Base-by-base conservation (phyloP, 1,140 invertebrate genomes). In the Pogonomyrmex californicus region DNA sequence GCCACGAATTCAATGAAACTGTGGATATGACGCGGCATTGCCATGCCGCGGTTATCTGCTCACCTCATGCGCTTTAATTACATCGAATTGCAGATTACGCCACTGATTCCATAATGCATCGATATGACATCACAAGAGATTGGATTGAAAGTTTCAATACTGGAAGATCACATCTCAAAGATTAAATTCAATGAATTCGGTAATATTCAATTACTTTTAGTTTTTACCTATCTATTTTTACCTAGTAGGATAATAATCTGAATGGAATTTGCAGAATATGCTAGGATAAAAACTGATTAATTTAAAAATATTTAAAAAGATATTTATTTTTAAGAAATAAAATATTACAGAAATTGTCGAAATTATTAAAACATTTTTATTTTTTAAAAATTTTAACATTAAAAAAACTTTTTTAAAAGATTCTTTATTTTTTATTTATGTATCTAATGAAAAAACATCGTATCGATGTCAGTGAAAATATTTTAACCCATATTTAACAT, bases 1-100 rank as follows among this genome's bases (percentile, higher is more conserved):
- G 68, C 79, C 79, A 83, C 79, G 79, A 83, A 83, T 83, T 83
- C 79, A 83, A 83, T 83, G 79, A 73, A 83, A 83, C 68, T 71
- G 68, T 83, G 79, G 56, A 83, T 83, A 83, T 83, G 68, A 83
- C 54, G 68, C 68, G 41, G 51, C 79, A 75, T 73, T 56, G 66
- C 51, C 66, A 83, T 83, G 79, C 44, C 68, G 79, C 54, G 79
- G 79, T 83, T 83, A 83, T 83, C 79, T 75, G 79, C 44, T 83
- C 68, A 62, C 41, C 79, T 60, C 68, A 73, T 73, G 79, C 54
- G 79, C 79, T 83, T 83, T 83, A 83, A 83, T 75, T 83, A 75
- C 79, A 83, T 83, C 54, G 79, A 83, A 73, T 83, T 75, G 79
- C 79, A 83, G 79, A 83, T 83, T 83, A 83, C 68, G 30, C 38